Evolutionary conservation across 1,140 invertebrate species (phyloP).

Genomic region (Drosophila arizonae): DNA sequence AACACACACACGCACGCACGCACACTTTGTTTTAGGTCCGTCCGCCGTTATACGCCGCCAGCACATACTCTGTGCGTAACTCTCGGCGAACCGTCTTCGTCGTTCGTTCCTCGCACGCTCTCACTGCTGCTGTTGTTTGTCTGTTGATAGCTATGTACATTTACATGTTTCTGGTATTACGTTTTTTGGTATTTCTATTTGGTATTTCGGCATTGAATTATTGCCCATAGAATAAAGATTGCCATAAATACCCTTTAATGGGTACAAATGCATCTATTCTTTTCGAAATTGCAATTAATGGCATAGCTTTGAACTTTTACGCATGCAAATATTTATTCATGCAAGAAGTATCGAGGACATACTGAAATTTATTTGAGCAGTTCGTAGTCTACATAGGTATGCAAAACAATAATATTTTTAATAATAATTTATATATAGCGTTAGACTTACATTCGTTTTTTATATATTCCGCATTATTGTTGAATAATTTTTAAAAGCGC

Average conservation of each 20-base stretch:
- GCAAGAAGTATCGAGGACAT: no score
- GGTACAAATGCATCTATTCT: background rate
- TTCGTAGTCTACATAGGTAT: no score
- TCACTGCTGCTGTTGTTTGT: slow-evolving; percentile 16
- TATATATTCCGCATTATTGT: background rate
- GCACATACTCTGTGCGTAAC: slow-evolving; percentile 51
- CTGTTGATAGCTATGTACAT: slow-evolving; percentile 26
- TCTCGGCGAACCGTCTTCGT: slow-evolving; percentile 47
- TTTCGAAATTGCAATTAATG: background rate
- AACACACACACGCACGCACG: slow-evolving; percentile 25
- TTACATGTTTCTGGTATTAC: slow-evolving; percentile 5
- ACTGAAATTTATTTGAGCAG: no score
- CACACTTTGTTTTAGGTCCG: slow-evolving; percentile 44
- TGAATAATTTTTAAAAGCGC: background rate
- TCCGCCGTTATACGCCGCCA: slow-evolving; percentile 47
- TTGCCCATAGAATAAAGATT: background rate
- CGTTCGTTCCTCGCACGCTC: slow-evolving; percentile 46
- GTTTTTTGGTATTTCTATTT: slow-evolving; percentile 9
- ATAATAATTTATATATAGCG: no score
- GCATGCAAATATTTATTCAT: background rate
- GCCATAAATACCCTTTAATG: background rate
- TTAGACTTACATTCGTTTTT: no score
- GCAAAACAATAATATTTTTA: no score
- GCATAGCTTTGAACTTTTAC: background rate
- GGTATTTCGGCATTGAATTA: background rate